Evolutionary conservation across 2,797 vertebrate species (phyloP), one percentile per base, ranked within the genome.

Genomic region (Meriones psammophilus): DNA sequence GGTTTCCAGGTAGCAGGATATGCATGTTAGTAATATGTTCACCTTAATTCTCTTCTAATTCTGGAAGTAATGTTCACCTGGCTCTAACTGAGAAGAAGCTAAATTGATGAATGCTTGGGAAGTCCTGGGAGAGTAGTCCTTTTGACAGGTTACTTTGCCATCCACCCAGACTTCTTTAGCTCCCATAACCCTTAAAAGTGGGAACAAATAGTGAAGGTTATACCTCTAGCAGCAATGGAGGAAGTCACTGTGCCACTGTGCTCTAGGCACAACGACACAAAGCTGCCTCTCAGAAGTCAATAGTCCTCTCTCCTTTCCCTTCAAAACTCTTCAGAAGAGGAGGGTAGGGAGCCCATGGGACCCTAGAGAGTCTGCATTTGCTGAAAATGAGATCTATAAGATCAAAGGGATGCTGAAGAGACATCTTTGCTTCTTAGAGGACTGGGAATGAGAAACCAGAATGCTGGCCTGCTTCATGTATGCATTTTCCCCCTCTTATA

Each of bases 31-130:
- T 92, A 97, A 95, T 79, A 78, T 92, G 20, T 15, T 93, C 87
- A 54, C 28, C 66, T 66, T 93, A 80, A 87, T 94, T 91, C 10
- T 89, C 74, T 95, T 69, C 86, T 95, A 93, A 91, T 95, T 93
- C 71, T 94, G 50, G 12, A 95, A 94, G 42, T 88, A 84, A 84
- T 80, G 92, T 93, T 89, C 87, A 95, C 28, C 10, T 50, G 79
- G 39, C 42, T 24, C 14, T 50, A 83, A 94, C 58, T 84, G 92
- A 92, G 56, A 85, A 95, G 84, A 83, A 54, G 28, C 54, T 80
- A 91, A 86, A 62, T 39, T 74, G 91, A 91, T 66, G 79, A 79
- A 88, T 50, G n/a, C 33, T 46, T 76, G 60, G 20, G 9, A 93
- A 62, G 60, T 88, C 22, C 58, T 91, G 50, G n/a, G 74, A 76